phyloP scores from a whole-genome alignment of 2,888 invertebrate genomes.

The Rotaria magnacalcarata region DNA sequence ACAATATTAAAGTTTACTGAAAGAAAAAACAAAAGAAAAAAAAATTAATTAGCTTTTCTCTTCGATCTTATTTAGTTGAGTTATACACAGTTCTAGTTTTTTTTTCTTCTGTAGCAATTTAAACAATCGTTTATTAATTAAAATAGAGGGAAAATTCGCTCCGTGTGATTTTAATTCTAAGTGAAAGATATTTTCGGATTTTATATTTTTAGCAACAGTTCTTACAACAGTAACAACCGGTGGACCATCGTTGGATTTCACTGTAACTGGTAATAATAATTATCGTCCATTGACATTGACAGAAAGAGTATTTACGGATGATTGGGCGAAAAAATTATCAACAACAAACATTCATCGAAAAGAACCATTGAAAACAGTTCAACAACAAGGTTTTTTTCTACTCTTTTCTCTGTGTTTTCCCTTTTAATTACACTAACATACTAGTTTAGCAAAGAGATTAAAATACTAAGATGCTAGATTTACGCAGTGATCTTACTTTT shows the following conservation, averaged over 20 bases:
- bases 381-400: neutral
- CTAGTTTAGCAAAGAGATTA: neutral
- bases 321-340: neutral
- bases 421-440: neutral
- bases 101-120: neutral
- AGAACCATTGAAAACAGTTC: neutral
- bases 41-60: too few species aligned
- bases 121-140: neutral
- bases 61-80: neutral
- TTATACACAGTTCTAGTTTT: neutral
- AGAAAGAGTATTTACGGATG: constrained; percentile 10
- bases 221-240: neutral
- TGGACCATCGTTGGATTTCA: neutral
- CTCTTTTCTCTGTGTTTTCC: neutral
- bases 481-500: too few species aligned
- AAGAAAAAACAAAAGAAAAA: neutral
- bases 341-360: neutral
- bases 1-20: neutral
- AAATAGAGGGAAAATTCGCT: neutral
- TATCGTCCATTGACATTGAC: neutral
- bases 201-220: neutral
- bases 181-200: neutral
- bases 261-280: neutral
- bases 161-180: too few species aligned
- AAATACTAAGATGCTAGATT: too few species aligned